Evolutionary conservation across 2,113 vertebrate species (phyloP).

Genomic region (Zeus faber): DNA sequence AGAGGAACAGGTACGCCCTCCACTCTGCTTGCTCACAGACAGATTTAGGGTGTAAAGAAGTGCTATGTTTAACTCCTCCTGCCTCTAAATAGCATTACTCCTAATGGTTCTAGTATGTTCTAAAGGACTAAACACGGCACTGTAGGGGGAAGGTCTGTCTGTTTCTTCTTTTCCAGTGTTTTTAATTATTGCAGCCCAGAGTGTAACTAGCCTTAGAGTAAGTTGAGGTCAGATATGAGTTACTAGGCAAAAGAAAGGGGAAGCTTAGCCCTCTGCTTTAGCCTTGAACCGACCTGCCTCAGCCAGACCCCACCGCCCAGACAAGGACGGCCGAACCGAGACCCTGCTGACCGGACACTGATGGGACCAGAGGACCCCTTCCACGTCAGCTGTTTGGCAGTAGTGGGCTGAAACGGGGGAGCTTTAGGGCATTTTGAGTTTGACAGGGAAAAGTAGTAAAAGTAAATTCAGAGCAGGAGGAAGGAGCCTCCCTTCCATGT

Average conservation of each 20-base stretch:
- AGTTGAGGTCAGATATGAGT: slow-evolving; percentile 34
- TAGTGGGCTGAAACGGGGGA: slow-evolving; percentile 19
- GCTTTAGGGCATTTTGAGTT: not conserved
- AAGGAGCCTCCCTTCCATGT: slow-evolving; percentile 30
- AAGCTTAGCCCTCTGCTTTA: slow-evolving; percentile 9
- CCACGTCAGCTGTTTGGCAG: slow-evolving; percentile 14
- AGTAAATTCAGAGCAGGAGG: not conserved
- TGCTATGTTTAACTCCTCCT: not conserved
- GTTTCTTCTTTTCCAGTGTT: slow-evolving; percentile 1
- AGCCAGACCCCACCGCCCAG: slow-evolving; percentile 6
- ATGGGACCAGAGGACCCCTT: slow-evolving; percentile 1
- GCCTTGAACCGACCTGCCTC: slow-evolving; percentile 22
- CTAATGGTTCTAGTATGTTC: too few species aligned
- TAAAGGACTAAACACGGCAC: too few species aligned
- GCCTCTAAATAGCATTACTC: not conserved
- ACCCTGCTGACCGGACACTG: too few species aligned
- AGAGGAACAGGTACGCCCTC: slow-evolving; percentile 67
- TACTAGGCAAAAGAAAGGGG: slow-evolving; percentile 35
- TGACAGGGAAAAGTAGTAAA: slow-evolving; percentile 26
- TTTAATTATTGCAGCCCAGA: slow-evolving; percentile 19
- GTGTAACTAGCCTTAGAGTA: slow-evolving; percentile 11
- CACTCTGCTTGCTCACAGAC: slow-evolving; percentile 9
- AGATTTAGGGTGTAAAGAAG: slow-evolving; percentile 12
- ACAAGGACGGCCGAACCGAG: slow-evolving; percentile 35
- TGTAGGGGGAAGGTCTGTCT: too few species aligned